Percentiles rank a stretch among this genome's conserved stretches.
phyloP scores from a whole-genome alignment of 2,888 invertebrate genomes.

The Lottia gigantea region DNA sequence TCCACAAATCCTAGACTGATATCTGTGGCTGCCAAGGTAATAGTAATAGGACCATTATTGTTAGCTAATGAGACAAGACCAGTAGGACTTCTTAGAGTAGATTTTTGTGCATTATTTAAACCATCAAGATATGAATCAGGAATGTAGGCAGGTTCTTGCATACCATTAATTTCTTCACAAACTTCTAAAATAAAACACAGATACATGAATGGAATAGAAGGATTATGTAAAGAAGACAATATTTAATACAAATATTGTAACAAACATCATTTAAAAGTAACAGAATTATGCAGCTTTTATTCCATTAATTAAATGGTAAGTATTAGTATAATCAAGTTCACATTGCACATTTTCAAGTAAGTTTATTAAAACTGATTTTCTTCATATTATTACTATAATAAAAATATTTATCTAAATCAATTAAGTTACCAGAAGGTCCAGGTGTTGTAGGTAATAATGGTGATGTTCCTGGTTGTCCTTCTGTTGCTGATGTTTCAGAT shows the following conservation, averaged over 20 bases:
- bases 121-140: background rate
- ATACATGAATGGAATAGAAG: no score
- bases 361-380: no score
- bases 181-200: background rate
- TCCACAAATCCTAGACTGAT: background rate
- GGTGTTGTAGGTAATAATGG: background rate
- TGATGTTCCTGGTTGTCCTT: background rate
- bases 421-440: background rate
- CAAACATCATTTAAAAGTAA: no score
- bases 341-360: no score
- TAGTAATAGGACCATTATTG: background rate
- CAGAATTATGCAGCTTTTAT: no score
- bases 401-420: no score
- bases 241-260: no score
- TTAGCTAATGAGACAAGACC: background rate
- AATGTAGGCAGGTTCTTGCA: background rate
- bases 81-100: no score
- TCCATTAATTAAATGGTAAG: no score
- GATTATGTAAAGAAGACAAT: no score
- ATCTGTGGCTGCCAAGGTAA: background rate
- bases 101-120: background rate
- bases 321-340: no score
- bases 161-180: conserved; percentile 3
- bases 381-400: no score
- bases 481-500: background rate